These are phyloP conservation scores for Pimpla rufipes DNA, from an alignment of 2,888 invertebrate species.

Conservation along the genomic window DNA sequence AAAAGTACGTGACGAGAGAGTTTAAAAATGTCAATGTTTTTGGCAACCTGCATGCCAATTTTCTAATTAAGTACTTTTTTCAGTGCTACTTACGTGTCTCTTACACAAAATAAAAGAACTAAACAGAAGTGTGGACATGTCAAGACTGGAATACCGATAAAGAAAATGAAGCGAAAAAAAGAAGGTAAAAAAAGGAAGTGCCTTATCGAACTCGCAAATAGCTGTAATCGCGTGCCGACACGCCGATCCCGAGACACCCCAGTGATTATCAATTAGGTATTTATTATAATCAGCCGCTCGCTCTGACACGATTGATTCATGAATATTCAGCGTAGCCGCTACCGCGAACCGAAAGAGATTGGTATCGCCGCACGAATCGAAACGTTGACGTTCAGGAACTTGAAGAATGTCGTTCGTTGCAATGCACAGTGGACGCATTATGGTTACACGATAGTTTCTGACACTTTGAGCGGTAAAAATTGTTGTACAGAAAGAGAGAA, in stretches of 20 bases:
- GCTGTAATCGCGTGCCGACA: slow-evolving; percentile 50
- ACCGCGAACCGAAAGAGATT: slow-evolving; percentile 35
- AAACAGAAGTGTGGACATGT: too few species aligned
- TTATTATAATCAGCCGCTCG: slow-evolving; percentile 65
- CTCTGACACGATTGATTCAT: slow-evolving; percentile 54
- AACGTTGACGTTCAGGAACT: slow-evolving; percentile 43
- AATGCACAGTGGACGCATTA: background rate
- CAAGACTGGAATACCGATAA: slow-evolving; percentile 25
- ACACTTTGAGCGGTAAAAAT: background rate
- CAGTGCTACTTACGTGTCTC: too few species aligned
- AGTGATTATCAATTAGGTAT: slow-evolving; percentile 63
- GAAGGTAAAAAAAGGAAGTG: slow-evolving; percentile 3
- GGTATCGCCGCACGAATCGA: slow-evolving; percentile 43
- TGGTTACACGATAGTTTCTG: background rate
- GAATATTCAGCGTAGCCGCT: slow-evolving; percentile 51
- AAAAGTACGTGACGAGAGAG: too few species aligned
- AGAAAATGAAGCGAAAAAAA: too few species aligned
- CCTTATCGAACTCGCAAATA: slow-evolving; percentile 33
- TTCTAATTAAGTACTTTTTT: too few species aligned
- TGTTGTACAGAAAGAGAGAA: background rate
- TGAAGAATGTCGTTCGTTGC: slow-evolving; percentile 28
- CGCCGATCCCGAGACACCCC: slow-evolving; percentile 18
- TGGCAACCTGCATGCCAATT: too few species aligned
- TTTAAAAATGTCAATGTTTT: too few species aligned
- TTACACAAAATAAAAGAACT: too few species aligned